Conservation (phyloP, 2,797 vertebrate species). For the Linurgus olivaceus region DNA sequence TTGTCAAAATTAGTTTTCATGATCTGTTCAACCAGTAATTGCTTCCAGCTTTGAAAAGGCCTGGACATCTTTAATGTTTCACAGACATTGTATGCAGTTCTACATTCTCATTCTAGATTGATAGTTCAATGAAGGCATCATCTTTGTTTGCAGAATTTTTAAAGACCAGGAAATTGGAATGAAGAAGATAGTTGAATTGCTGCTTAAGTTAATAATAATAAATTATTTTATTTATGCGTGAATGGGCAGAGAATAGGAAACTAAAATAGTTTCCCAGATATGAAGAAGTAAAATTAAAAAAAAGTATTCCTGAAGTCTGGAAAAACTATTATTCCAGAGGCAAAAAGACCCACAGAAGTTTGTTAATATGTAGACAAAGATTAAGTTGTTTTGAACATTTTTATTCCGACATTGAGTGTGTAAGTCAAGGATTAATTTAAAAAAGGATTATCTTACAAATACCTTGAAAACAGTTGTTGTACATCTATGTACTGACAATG, state of each 20-base stretch:
- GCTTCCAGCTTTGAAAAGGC: background rate
- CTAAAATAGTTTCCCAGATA: background rate
- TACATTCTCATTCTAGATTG: background rate
- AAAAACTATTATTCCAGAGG: background rate
- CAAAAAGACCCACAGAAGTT: background rate
- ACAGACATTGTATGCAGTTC: background rate
- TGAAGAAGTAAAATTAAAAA: background rate
- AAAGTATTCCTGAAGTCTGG: background rate
- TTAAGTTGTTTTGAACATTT: background rate
- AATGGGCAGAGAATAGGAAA: background rate
- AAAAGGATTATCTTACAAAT: background rate
- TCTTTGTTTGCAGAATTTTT: background rate
- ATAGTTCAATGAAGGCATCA: background rate
- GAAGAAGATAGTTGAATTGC: background rate
- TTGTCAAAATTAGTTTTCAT: background rate
- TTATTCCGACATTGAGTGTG: background rate
- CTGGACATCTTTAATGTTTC: background rate
- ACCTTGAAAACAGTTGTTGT: background rate
- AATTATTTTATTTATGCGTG: background rate
- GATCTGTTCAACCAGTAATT: background rate
- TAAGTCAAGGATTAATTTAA: background rate
- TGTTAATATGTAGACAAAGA: background rate
- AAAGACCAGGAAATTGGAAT: background rate
- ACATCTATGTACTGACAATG: background rate
- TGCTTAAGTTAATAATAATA: background rate